A percentile compares a stretch with the other conserved stretches of the same genome.
These are phyloP conservation scores for Zygogramma bicolorata DNA, from an alignment of 2,888 invertebrate genomes.

Conservation along the genomic window DNA sequence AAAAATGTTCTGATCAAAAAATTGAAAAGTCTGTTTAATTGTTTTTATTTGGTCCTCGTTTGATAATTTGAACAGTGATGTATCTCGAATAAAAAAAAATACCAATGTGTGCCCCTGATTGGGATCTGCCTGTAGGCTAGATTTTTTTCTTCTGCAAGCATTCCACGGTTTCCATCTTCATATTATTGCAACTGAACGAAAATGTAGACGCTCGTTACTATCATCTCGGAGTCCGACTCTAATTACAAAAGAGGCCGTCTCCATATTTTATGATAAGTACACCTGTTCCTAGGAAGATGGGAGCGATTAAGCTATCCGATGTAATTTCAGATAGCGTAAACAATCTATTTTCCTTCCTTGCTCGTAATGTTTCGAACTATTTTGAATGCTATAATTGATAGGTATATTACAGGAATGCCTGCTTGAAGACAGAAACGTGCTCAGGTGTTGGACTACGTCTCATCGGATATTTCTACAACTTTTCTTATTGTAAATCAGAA, in stretches of 20 bases:
- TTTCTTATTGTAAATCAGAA: too few relatives aligned
- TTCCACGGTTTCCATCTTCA: too few relatives aligned
- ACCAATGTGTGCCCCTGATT: too few relatives aligned
- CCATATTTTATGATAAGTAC: slow-evolving; percentile 25
- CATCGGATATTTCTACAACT: background rate
- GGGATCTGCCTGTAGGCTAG: too few relatives aligned
- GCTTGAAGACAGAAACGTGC: background rate
- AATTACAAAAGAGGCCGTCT: background rate
- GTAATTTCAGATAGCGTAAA: slow-evolving; percentile 37
- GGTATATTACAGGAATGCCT: background rate
- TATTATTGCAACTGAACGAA: too few relatives aligned
- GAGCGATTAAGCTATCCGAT: slow-evolving; percentile 37
- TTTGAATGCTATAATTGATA: slow-evolving; percentile 28
- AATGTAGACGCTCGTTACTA: slow-evolving; percentile 4
- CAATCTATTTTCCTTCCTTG: slow-evolving; percentile 15
- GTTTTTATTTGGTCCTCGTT: too few relatives aligned
- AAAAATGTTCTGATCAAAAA: too few relatives aligned
- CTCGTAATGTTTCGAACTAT: slow-evolving; percentile 29
- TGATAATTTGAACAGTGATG: too few relatives aligned
- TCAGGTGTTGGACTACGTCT: background rate
- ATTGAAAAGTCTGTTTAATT: too few relatives aligned
- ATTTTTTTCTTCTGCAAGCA: too few relatives aligned
- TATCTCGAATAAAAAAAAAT: too few relatives aligned
- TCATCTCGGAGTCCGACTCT: background rate
- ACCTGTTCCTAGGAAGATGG: slow-evolving; percentile 27